These are phyloP conservation scores for Corydoras sp. DNA, from an alignment of 2,113 vertebrate genomes.

Conservation along the genomic window DNA sequence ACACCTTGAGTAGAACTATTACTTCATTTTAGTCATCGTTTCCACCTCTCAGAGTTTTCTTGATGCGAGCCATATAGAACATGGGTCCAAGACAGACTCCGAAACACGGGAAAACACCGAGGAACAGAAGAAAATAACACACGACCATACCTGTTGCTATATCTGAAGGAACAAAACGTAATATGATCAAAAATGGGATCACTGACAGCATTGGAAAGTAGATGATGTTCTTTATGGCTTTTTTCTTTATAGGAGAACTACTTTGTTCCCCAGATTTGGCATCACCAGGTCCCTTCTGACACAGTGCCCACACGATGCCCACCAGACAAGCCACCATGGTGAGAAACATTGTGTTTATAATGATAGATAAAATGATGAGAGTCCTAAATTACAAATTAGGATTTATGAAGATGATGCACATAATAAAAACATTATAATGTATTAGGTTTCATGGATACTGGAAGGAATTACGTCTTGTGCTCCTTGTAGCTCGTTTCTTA, in stretches of 20 bases:
- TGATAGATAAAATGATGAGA: slow-evolving; percentile 17
- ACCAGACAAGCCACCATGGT: slow-evolving; percentile 47
- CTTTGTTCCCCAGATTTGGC: slow-evolving; percentile 3
- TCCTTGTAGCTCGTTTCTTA: not conserved
- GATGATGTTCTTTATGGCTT: slow-evolving; percentile 48
- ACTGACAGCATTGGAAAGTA: slow-evolving; percentile 45
- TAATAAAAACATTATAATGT: no score
- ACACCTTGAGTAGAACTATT: no score
- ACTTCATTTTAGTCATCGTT: not conserved
- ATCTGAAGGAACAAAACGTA: not conserved
- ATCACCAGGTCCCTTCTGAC: slow-evolving; percentile 44
- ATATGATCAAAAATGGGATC: slow-evolving; percentile 15
- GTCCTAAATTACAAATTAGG: no score
- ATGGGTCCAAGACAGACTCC: slow-evolving; percentile 54
- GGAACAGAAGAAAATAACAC: not conserved
- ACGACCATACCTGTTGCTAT: accelerated
- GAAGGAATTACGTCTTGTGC: slow-evolving; percentile 30
- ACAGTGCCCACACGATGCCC: slow-evolving; percentile 39
- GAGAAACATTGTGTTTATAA: slow-evolving; percentile 45
- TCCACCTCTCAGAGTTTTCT: slow-evolving; percentile 25
- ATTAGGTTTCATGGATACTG: not conserved
- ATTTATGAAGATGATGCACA: not conserved
- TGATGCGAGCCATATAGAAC: slow-evolving; percentile 53
- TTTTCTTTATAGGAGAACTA: slow-evolving; percentile 43
- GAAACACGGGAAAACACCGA: slow-evolving; percentile 36